These are phyloP conservation scores for Sebastolobus altivelis DNA, from an alignment of 2,797 vertebrate species.

Conservation along the genomic window DNA sequence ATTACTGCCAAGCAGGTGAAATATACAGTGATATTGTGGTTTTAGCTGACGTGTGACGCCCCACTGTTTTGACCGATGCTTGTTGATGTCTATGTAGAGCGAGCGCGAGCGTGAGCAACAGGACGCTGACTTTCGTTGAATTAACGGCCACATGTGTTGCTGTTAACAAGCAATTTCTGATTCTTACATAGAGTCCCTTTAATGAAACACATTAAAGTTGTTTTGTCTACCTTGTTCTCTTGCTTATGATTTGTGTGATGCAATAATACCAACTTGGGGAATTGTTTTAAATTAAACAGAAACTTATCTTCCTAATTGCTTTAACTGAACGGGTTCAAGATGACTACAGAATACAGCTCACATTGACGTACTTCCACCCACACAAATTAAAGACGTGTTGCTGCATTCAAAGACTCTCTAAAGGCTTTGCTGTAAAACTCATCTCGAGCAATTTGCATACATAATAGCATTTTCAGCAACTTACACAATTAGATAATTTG, in stretches of 20 bases:
- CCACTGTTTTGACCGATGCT: too few relatives aligned
- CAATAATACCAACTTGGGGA: constrained; percentile 1
- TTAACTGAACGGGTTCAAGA: neutral
- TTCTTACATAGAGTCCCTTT: too few relatives aligned
- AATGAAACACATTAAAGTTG: constrained; percentile 3
- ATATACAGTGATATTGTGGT: too few relatives aligned
- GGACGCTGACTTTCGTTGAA: too few relatives aligned
- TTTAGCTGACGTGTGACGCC: too few relatives aligned
- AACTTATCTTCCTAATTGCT: neutral
- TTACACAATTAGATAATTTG: neutral
- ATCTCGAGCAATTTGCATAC: constrained; percentile 19
- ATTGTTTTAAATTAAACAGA: constrained; percentile 14
- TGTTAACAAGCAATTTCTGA: too few relatives aligned
- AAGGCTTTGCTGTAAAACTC: constrained; percentile 4
- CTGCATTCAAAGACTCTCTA: constrained; percentile 2
- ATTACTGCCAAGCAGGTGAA: too few relatives aligned
- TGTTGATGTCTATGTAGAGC: too few relatives aligned
- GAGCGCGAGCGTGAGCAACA: too few relatives aligned
- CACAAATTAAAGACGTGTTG: neutral
- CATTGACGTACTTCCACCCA: neutral
- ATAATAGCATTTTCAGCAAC: constrained; percentile 9
- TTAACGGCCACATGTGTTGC: too few relatives aligned
- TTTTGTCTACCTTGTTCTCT: neutral
- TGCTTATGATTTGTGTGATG: neutral
- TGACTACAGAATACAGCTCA: neutral